Evolutionary conservation across 1,140 invertebrate genomes (phyloP), one percentile per base, ranked within the genome.

Genomic region (Zaprionus lachaisei): DNA sequence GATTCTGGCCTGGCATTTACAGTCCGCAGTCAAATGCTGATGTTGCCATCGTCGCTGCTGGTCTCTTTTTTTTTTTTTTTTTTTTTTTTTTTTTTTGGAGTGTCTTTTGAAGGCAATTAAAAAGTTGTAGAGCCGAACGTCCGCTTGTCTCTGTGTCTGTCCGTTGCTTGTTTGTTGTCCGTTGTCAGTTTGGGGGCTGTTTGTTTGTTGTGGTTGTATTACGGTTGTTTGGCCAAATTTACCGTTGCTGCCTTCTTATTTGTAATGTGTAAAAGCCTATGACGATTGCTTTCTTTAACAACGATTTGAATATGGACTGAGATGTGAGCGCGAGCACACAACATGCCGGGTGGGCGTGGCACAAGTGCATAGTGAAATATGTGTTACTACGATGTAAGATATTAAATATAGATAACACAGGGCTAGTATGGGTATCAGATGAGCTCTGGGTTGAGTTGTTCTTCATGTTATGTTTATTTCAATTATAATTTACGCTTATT

Each of bases 101-200:
- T 82, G 49, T 76, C 24, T 81, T 84, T 85, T 85, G 67, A 70
- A 75, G 82, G 82, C 82, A 85, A 85, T 85, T 85, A 85, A 85
- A 85, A 85, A 85, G 71, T 85, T 86, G 79, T 86, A 70, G 79
- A 85, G 82, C 81, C 76, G 72, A 77, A 81, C 67, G 81, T 77
- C 38, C 60, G 37, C 38, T 49, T 81, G 78, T 72, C 79, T 51
- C 63, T 62, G 51, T 38, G 68, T 67, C 54, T 34, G 41, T 66
- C 51, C 54, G 79, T 49, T 24, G 49, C 28, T 66, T 73, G 56
- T 73, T 47, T 24, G 15, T 38, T 73, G 72, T 56, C 51, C 34
- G 55, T 38, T 71, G 69, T 65, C 56, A 34, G 47, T 61, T 69
- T 51, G 20, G 47, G 47, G 60, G 24, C 57, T 66, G 55, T 83